Evolutionary conservation across 2,888 invertebrate species (phyloP).

Genomic region (Scrobipalpa costella): DNA sequence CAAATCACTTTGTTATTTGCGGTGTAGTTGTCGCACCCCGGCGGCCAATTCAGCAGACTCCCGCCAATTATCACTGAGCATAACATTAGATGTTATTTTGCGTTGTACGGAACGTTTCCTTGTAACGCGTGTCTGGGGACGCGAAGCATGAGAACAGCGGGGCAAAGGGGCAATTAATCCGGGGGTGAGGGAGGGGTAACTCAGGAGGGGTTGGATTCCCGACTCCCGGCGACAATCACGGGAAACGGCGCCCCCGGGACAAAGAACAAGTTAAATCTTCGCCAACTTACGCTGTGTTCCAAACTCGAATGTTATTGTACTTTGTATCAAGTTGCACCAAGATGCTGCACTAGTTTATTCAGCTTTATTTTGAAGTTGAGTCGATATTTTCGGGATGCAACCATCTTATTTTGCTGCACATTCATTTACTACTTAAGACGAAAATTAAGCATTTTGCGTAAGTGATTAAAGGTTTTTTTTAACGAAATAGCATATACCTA

Average conservation of each 20-base stretch:
- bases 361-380: background rate
- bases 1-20: slow-evolving; percentile 23
- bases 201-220: slow-evolving; percentile 34
- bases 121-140: slow-evolving; percentile 74
- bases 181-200: slow-evolving; percentile 34
- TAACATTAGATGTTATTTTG: slow-evolving; percentile 74
- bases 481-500: no score
- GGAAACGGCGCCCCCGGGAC: slow-evolving; percentile 72
- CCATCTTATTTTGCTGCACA: no score
- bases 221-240: slow-evolving; percentile 74
- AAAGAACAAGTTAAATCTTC: slow-evolving; percentile 73
- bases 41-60: slow-evolving; percentile 38
- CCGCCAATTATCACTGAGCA: slow-evolving; percentile 61
- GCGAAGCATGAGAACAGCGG: slow-evolving; percentile 49
- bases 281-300: slow-evolving; percentile 53
- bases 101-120: slow-evolving; percentile 62
- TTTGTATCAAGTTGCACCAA: slow-evolving; percentile 30
- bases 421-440: no score
- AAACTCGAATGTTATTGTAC: slow-evolving; percentile 37
- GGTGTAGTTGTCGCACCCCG: slow-evolving; percentile 25
- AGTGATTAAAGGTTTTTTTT: no score
- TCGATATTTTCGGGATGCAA: no score
- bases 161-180: slow-evolving; percentile 66
- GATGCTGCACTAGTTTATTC: background rate
- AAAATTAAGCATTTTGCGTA: no score